Evolutionary conservation across 2,888 invertebrate species (phyloP), one percentile per base, ranked within the genome.

Genomic region (Periphyllus acericola): DNA sequence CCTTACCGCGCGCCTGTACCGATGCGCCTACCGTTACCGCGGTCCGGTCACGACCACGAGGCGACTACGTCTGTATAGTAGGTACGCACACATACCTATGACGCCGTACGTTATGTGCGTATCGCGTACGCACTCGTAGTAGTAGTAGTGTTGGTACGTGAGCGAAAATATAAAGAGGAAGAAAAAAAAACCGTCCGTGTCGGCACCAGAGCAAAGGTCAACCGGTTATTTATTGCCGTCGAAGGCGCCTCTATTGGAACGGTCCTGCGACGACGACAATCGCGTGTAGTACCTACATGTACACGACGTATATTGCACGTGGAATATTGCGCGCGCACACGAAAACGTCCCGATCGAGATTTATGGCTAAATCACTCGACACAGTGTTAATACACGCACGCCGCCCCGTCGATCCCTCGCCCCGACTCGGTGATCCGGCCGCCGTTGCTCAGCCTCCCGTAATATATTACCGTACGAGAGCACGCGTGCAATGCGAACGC

Each of bases 311-410:
- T 66, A 3, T 66, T 66, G 25, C 14, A n/a, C n/a, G n/a, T n/a
- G n/a, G n/a, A n/a, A n/a, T n/a, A n/a, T n/a, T n/a, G 36, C 36
- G 1, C 80, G 66, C 25, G 68, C 36, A 68, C 32, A 29, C 52
- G 25, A 55, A 60, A 21, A 52, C 76, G 66, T 32, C 21, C n/a
- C 74, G 83, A 75, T 83, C 76, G 84, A 84, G 84, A 84, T 84
- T 84, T 84, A 84, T 84, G 34, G 84, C 84, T 84, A 84, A 84
- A 84, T 84, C 68, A 84, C 76, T 46, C 68, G 76, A 76, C 84
- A 78, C 78, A 84, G 84, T 84, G 84, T 84, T 84, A 84, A 84
- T 78, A 78, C 19, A 2, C 74, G 71, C 14, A 8, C 68, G 32
- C 9, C 25, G 11, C 9, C 21, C 32, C 25, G 32, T 60, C 4